phyloP scores from a whole-genome alignment of 1,140 invertebrate species.

The Argopecten irradians region DNA sequence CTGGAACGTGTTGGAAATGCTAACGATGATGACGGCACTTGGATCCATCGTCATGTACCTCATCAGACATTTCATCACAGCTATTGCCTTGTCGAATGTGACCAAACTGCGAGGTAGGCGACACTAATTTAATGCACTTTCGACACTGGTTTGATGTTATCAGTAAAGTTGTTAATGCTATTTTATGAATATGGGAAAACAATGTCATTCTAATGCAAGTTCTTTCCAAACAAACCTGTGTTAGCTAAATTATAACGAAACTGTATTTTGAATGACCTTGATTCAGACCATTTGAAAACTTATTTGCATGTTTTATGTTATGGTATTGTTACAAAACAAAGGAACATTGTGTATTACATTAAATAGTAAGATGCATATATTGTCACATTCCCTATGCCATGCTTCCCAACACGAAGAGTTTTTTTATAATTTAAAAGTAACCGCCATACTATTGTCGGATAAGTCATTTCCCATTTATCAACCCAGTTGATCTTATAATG shows the following conservation, averaged over 20 bases:
- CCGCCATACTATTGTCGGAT: neutral
- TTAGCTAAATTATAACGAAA: too few species aligned
- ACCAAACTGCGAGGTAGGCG: conserved; percentile 64
- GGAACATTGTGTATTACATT: too few species aligned
- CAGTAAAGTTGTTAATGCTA: too few species aligned
- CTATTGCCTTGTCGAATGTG: conserved; percentile 51
- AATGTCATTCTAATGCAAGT: too few species aligned
- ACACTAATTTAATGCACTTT: too few species aligned
- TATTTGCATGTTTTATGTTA: too few species aligned
- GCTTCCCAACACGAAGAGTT: neutral
- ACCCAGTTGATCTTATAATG: neutral
- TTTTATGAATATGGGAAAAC: too few species aligned
- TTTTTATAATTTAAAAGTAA: neutral
- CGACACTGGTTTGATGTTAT: too few species aligned
- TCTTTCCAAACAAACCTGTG: too few species aligned
- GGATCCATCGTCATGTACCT: conserved; percentile 62
- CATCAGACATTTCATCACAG: conserved; percentile 61
- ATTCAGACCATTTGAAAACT: too few species aligned
- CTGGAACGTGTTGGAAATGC: conserved; percentile 67
- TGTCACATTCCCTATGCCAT: neutral
- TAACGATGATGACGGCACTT: conserved; percentile 58
- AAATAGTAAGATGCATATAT: neutral
- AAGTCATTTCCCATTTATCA: neutral
- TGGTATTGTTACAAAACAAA: too few species aligned
- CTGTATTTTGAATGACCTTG: too few species aligned